Evolutionary conservation across 2,113 vertebrate species (phyloP).

Genomic region (Lophius piscatorius): DNA sequence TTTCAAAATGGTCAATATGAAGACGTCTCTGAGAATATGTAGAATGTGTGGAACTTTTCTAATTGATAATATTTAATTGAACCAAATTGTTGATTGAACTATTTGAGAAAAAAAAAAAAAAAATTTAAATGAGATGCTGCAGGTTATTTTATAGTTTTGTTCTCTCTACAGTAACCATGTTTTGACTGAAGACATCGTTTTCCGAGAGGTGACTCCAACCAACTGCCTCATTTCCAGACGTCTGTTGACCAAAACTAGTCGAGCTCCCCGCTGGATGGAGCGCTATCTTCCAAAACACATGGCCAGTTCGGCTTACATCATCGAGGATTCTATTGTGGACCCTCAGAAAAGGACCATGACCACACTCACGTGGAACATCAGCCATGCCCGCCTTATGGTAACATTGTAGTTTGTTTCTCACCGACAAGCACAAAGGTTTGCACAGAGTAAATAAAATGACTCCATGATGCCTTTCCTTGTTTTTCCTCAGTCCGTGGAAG

Average conservation of each 20-base stretch:
- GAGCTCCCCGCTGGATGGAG: constrained; percentile 94
- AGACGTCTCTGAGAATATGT: too few species aligned
- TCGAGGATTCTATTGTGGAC: constrained; percentile 97
- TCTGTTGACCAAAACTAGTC: constrained; percentile 96
- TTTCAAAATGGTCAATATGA: too few species aligned
- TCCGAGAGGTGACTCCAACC: constrained; percentile 92
- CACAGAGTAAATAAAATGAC: neutral
- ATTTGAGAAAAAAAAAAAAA: too few species aligned
- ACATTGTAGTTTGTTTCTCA: neutral
- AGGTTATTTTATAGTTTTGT: neutral
- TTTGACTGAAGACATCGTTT: constrained; percentile 95
- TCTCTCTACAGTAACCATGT: constrained; percentile 89
- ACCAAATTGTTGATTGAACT: too few species aligned
- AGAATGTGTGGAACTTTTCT: too few species aligned
- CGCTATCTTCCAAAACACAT: constrained; percentile 91
- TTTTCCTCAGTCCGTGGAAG: constrained; percentile 86
- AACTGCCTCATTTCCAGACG: constrained; percentile 94
- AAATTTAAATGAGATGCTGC: too few species aligned
- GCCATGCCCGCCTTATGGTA: constrained; percentile 93
- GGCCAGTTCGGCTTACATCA: constrained; percentile 91
- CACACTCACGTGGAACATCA: constrained; percentile 97
- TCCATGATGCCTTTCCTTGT: constrained; percentile 25
- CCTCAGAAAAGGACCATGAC: constrained; percentile 92
- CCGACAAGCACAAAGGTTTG: neutral
- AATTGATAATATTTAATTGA: too few species aligned